Conservation (phyloP, 2,113 vertebrate species). For the Cinclus mexicanus region DNA sequence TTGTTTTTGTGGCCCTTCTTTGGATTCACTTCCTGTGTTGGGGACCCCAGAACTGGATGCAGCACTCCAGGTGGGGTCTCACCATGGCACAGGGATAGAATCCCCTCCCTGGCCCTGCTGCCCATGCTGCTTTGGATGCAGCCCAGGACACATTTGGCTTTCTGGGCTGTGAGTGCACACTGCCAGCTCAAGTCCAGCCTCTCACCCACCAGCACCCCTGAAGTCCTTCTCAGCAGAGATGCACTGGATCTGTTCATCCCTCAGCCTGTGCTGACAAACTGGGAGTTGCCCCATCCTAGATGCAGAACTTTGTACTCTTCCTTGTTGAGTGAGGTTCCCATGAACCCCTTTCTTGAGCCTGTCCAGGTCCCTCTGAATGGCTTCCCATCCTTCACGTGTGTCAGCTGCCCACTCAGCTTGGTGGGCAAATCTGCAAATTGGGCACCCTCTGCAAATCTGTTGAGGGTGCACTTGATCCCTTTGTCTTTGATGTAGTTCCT, state of each 20-base stretch:
- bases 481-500: not conserved
- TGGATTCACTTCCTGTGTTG: not conserved
- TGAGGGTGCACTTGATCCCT: not conserved
- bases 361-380: not conserved
- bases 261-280: not conserved
- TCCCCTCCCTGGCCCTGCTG: not conserved
- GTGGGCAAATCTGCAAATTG: no score
- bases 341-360: not conserved
- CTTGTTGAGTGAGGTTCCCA: not conserved
- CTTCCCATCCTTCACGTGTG: not conserved
- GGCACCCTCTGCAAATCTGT: not conserved
- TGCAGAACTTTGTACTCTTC: not conserved
- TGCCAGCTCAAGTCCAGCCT: not conserved
- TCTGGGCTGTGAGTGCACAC: not conserved
- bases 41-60: not conserved
- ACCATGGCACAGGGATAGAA: not conserved
- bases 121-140: rapidly evolving
- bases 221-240: not conserved
- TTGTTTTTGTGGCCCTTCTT: not conserved
- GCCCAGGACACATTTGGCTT: not conserved
- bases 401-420: not conserved
- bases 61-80: not conserved
- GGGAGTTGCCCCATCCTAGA: not conserved
- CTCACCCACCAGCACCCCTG: not conserved
- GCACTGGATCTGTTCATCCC: not conserved